These are phyloP conservation scores for Caranx melampygus DNA, from an alignment of 2,113 vertebrate species.

Conservation along the genomic window DNA sequence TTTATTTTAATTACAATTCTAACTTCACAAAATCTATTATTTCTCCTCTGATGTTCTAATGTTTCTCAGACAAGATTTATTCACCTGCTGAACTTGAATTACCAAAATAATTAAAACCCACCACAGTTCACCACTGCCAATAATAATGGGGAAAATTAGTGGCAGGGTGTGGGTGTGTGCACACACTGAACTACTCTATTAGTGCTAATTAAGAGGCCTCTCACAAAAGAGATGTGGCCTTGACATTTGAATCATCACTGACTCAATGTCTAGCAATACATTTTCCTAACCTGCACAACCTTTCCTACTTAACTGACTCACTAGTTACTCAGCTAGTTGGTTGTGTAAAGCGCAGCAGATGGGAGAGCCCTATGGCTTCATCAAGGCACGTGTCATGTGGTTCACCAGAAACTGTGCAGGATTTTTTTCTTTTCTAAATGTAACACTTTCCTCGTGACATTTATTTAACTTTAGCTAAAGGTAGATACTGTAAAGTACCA, in stretches of 20 bases:
- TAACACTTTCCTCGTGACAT: constrained; percentile 1
- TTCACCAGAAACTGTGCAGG: constrained; percentile 1
- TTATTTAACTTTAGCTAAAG: constrained; percentile 10
- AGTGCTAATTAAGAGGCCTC: constrained; percentile 39
- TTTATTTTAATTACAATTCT: not conserved
- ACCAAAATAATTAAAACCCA: not conserved
- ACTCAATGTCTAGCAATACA: constrained; percentile 45
- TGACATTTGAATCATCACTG: constrained; percentile 41
- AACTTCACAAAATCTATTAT: not conserved
- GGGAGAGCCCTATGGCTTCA: constrained; percentile 38
- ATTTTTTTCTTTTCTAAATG: not conserved
- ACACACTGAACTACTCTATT: constrained; percentile 29
- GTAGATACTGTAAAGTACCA: not conserved
- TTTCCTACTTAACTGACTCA: constrained; percentile 49
- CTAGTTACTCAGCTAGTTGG: constrained; percentile 36
- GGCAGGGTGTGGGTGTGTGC: not conserved
- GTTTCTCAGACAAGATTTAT: not conserved
- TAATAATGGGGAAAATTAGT: not conserved
- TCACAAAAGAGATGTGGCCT: constrained; percentile 18
- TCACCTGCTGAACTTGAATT: not conserved
- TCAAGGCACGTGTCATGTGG: constrained; percentile 13
- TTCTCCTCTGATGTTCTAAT: not conserved
- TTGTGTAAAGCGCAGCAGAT: constrained; percentile 46
- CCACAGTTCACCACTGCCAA: not conserved
- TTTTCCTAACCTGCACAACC: constrained; percentile 44